Evolutionary conservation across 2,888 invertebrate species (phyloP).

Genomic region (Salpingus planirostris): DNA sequence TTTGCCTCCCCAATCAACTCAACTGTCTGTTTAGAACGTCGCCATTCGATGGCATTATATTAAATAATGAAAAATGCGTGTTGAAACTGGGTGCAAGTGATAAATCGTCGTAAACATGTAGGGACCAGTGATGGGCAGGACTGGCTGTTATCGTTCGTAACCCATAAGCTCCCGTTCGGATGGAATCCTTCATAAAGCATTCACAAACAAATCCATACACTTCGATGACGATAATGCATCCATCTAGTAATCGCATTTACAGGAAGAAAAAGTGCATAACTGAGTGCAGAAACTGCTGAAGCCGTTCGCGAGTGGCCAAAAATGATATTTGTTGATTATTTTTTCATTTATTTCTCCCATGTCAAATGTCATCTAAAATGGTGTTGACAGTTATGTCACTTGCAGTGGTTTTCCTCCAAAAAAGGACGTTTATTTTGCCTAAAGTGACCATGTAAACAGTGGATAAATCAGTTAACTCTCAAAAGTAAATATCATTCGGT

Average conservation of each 20-base stretch:
- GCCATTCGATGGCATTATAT: conserved; percentile 40
- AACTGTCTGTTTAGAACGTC: conserved; percentile 42
- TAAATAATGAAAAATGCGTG: conserved; percentile 34
- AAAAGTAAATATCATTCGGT: conserved; percentile 5
- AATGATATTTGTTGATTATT: conserved; percentile 24
- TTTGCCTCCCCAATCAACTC: conserved; percentile 42
- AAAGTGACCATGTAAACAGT: conserved; percentile 13
- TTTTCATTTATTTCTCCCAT: conserved; percentile 29
- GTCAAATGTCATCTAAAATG: conserved; percentile 36
- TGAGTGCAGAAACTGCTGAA: conserved; percentile 18
- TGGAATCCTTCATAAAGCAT: conserved; percentile 34
- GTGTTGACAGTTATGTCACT: conserved; percentile 42
- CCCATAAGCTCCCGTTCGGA: conserved; percentile 23
- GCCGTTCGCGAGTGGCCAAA: conserved; percentile 13
- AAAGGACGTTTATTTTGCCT: conserved; percentile 23
- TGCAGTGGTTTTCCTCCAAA: conserved; percentile 29
- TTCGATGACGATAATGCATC: conserved; percentile 37
- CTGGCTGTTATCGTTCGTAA: conserved; percentile 19
- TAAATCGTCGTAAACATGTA: conserved; percentile 10
- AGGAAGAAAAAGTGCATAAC: conserved; percentile 20
- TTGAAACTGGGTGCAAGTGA: conserved; percentile 18
- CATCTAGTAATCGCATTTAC: conserved; percentile 29
- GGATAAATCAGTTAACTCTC: conserved; percentile 1
- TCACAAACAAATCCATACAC: conserved; percentile 39
- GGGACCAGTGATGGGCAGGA: conserved; percentile 15